Percentiles rank a stretch among this genome's conserved stretches.
Conservation (phyloP, 37 sponge, comb jelly and placozoan species). For the Geodia barretti region DNA sequence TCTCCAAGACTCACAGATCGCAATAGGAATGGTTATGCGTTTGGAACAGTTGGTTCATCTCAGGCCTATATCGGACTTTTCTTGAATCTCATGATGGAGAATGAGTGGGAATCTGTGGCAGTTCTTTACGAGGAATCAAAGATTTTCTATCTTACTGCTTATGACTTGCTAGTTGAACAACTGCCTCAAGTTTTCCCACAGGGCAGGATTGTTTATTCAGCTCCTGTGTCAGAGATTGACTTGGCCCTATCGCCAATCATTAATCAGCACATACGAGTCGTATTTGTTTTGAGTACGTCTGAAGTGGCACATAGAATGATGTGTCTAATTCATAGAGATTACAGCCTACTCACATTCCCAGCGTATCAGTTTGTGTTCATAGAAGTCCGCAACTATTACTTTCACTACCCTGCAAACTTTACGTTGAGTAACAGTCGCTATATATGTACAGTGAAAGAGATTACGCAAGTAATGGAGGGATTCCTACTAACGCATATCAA, state of each 20-base stretch:
- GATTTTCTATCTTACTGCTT: neutral
- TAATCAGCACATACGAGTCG: neutral
- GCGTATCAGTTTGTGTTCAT: too few species aligned
- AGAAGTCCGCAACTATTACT: too few species aligned
- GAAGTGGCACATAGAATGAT: neutral
- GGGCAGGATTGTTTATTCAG: neutral
- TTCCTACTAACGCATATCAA: neutral
- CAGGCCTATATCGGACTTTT: neutral
- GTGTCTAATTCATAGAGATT: too few species aligned
- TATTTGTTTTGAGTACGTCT: neutral
- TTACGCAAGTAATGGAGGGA: neutral
- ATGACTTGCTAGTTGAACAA: neutral
- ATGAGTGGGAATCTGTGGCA: constrained; percentile 3
- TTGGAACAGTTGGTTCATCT: constrained; percentile 8
- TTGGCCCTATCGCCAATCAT: neutral
- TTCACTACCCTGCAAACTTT: constrained; percentile 6
- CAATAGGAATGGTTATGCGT: constrained; percentile 3
- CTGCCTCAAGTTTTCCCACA: neutral
- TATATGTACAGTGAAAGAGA: neutral
- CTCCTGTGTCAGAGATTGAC: neutral
- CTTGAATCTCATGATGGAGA: neutral
- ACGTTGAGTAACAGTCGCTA: neutral
- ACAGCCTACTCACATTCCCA: too few species aligned
- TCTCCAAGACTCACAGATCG: constrained; percentile 1
- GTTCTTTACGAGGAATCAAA: constrained; percentile 1